Conservation (phyloP, 2,113 vertebrate species). For the Laterallus jamaicensis region DNA sequence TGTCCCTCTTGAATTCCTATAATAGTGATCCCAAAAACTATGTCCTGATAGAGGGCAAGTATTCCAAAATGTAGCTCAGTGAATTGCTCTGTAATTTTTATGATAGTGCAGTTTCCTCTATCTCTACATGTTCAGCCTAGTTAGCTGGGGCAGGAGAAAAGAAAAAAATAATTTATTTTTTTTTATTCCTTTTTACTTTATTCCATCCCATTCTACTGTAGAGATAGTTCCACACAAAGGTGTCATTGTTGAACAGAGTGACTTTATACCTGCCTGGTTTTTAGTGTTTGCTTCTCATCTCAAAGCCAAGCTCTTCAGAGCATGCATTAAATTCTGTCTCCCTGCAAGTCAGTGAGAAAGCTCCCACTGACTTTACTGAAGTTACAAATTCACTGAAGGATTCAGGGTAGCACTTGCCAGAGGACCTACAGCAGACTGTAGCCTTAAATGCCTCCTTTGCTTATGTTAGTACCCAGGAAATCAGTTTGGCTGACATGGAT, state of each 20-base stretch:
- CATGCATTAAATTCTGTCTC: neutral
- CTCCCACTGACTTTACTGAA: neutral
- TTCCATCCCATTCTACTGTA: neutral
- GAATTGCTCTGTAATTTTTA: neutral
- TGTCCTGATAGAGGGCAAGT: neutral
- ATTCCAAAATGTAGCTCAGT: neutral
- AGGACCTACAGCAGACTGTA: neutral
- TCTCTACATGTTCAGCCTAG: neutral
- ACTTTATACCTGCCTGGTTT: neutral
- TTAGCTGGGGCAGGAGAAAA: neutral
- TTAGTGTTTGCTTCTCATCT: neutral
- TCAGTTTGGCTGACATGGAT: neutral
- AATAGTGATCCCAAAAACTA: neutral
- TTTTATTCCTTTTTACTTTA: neutral
- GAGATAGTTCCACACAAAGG: neutral
- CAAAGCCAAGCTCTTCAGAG: neutral
- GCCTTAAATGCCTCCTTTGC: neutral
- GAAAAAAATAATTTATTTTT: neutral
- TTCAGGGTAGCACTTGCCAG: neutral
- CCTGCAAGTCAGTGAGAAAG: neutral
- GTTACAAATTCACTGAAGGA: neutral
- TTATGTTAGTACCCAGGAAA: neutral
- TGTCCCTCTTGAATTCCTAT: neutral
- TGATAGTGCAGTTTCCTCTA: neutral
- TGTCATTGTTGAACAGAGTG: neutral